Percentiles rank a stretch among this genome's conserved stretches.
These are phyloP conservation scores for Baronia brevicornis DNA, from an alignment of 2,888 invertebrate genomes.

Conservation along the genomic window DNA sequence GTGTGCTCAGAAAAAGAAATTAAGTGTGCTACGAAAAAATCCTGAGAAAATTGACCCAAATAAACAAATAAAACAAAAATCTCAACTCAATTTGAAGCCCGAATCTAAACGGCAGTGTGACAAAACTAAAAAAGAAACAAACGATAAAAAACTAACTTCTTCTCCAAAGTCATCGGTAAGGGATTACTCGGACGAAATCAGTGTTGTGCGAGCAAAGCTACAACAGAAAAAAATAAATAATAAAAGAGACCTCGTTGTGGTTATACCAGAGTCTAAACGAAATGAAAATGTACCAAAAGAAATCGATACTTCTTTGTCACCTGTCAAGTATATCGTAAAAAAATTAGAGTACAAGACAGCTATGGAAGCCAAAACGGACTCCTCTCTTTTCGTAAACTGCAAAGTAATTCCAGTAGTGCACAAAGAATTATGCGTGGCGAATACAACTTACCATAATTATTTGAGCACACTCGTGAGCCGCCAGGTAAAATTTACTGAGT, in stretches of 20 bases:
- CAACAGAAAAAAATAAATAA: constrained; percentile 63
- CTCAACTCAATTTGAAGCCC: constrained; percentile 56
- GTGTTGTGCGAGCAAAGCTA: constrained; percentile 64
- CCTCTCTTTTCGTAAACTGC: constrained; percentile 56
- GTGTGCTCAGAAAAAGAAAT: constrained; percentile 71
- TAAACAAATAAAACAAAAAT: constrained; percentile 67
- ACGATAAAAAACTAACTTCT: constrained; percentile 51
- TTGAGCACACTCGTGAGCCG: constrained; percentile 72
- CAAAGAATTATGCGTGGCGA: constrained; percentile 65
- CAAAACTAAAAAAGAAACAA: constrained; percentile 54
- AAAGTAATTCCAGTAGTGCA: constrained; percentile 67
- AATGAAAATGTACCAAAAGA: constrained; percentile 48
- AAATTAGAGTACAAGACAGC: constrained; percentile 68
- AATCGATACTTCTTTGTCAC: constrained; percentile 58
- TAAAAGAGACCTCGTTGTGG: constrained; percentile 55
- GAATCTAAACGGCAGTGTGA: constrained; percentile 56
- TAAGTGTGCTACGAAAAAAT: constrained; percentile 44
- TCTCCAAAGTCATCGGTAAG: constrained; percentile 51
- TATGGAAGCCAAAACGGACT: constrained; percentile 55
- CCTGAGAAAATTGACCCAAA: constrained; percentile 50
- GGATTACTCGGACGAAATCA: constrained; percentile 70
- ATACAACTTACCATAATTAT: constrained; percentile 66
- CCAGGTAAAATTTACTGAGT: constrained; percentile 62
- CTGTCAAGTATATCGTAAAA: constrained; percentile 68
- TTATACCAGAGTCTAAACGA: constrained; percentile 43